phyloP scores from a whole-genome alignment of 1,140 invertebrate species.

The Archivesica marissinica region DNA sequence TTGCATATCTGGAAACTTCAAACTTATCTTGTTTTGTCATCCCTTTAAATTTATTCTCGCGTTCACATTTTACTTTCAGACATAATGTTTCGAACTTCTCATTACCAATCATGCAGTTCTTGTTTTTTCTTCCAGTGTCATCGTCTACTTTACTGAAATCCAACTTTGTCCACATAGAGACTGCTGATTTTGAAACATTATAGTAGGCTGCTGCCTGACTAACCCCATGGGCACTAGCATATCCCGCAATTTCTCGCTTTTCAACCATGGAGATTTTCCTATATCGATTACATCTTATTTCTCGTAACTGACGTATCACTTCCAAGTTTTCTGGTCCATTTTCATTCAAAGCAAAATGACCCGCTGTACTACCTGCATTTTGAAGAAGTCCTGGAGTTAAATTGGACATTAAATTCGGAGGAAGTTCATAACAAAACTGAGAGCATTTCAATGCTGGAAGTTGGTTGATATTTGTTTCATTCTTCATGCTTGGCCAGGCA shows the following conservation, averaged over 20 bases:
- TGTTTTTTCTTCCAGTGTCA: neutral
- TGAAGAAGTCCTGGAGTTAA: neutral
- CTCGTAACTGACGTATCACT: slow-evolving; percentile 35
- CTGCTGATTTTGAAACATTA: slow-evolving; percentile 59
- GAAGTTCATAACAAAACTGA: neutral
- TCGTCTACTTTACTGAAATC: slow-evolving; percentile 45
- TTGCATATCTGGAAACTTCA: slow-evolving; percentile 51
- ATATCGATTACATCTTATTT: slow-evolving; percentile 43
- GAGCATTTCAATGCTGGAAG: neutral
- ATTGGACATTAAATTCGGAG: neutral
- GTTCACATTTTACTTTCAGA: slow-evolving; percentile 32
- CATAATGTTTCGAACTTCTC: slow-evolving; percentile 57
- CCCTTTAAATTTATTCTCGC: slow-evolving; percentile 46
- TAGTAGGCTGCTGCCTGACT: slow-evolving; percentile 37
- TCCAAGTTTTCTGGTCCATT: slow-evolving; percentile 47
- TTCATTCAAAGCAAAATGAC: slow-evolving; percentile 4
- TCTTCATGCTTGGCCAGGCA: neutral
- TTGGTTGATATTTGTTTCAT: neutral
- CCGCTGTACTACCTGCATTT: neutral
- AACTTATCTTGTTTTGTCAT: slow-evolving; percentile 57
- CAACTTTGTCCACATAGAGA: slow-evolving; percentile 57
- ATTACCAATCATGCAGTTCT: slow-evolving; percentile 55
- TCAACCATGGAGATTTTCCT: slow-evolving; percentile 46
- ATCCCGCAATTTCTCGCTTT: slow-evolving; percentile 49
- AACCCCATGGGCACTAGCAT: slow-evolving; percentile 45